phyloP scores from a whole-genome alignment of 1,140 invertebrate species.

The Micrasema minimum region DNA sequence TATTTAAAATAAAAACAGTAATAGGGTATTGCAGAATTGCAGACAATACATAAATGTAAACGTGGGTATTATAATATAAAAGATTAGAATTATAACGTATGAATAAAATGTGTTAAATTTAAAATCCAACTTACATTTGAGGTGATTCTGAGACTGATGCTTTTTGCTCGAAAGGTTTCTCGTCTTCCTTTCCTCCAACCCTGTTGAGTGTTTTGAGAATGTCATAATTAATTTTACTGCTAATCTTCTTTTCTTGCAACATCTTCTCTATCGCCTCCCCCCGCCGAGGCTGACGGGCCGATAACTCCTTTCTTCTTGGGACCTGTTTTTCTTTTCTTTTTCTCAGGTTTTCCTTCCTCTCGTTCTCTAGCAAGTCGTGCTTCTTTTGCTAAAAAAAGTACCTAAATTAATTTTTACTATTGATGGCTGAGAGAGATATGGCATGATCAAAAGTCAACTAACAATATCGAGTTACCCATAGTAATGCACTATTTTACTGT shows the following conservation, averaged over 20 bases:
- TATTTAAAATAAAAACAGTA: too few relatives aligned
- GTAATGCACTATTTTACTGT: too few relatives aligned
- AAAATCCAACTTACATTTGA: constrained; percentile 41
- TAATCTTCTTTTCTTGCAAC: constrained; percentile 94
- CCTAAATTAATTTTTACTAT: constrained; percentile 11
- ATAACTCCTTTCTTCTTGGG: constrained; percentile 71
- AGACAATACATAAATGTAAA: too few relatives aligned
- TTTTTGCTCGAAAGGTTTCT: constrained; percentile 8
- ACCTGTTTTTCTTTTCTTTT: constrained; percentile 74
- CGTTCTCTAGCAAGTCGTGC: constrained; percentile 78
- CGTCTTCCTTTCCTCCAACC: constrained; percentile 36
- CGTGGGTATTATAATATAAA: too few relatives aligned
- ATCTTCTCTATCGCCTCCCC: constrained; percentile 95
- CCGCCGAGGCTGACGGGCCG: constrained; percentile 81
- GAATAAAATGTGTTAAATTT: too few relatives aligned
- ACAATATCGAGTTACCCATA: too few relatives aligned
- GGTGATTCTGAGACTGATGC: constrained; percentile 39
- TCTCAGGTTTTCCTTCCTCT: constrained; percentile 83
- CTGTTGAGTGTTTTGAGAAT: constrained; percentile 85
- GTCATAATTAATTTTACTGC: constrained; percentile 97
- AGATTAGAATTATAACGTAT: too few relatives aligned
- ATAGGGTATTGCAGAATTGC: too few relatives aligned
- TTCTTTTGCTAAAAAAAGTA: constrained; percentile 76
- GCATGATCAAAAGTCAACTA: too few relatives aligned
- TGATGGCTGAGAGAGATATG: too few relatives aligned